Evolutionary conservation across 2,113 vertebrate genomes (phyloP).

Genomic region (Cryptotis parvus): DNA sequence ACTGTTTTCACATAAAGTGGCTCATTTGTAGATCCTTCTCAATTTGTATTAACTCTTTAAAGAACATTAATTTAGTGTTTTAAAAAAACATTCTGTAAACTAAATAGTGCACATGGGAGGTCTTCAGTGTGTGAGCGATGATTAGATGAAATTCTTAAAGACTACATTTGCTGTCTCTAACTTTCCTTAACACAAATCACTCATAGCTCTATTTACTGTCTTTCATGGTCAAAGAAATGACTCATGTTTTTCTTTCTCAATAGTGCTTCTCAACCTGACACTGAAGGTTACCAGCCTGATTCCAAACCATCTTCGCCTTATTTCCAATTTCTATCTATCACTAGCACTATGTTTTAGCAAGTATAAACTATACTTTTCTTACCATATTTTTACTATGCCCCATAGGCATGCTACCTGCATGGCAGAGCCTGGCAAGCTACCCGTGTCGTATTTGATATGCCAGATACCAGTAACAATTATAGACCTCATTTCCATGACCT

Average conservation of each 20-base stretch:
- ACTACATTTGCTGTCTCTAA: not conserved
- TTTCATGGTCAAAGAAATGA: not conserved
- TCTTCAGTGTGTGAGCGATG: not conserved
- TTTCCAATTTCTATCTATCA: not conserved
- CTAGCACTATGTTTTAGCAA: not conserved
- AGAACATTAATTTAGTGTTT: no score
- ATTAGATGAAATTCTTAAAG: constrained; percentile 1
- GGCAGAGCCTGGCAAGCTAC: no score
- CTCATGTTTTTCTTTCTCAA: not conserved
- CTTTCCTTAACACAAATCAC: not conserved
- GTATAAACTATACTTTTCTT: not conserved
- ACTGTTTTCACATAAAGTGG: not conserved
- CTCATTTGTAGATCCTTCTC: not conserved
- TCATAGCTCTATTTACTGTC: not conserved
- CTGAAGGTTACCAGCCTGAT: not conserved
- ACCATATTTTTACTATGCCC: no score
- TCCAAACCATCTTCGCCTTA: not conserved
- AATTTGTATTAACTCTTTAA: not conserved
- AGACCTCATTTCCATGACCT: no score
- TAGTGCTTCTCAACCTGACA: not conserved
- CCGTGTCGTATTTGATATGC: no score
- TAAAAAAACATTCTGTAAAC: no score
- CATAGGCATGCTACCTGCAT: no score
- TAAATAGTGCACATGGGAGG: not conserved
- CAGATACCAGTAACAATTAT: no score